A percentile compares a stretch with the other conserved stretches of the same genome.
phyloP scores from a whole-genome alignment of 2,888 invertebrate species.

The Nymphalis polychloros region DNA sequence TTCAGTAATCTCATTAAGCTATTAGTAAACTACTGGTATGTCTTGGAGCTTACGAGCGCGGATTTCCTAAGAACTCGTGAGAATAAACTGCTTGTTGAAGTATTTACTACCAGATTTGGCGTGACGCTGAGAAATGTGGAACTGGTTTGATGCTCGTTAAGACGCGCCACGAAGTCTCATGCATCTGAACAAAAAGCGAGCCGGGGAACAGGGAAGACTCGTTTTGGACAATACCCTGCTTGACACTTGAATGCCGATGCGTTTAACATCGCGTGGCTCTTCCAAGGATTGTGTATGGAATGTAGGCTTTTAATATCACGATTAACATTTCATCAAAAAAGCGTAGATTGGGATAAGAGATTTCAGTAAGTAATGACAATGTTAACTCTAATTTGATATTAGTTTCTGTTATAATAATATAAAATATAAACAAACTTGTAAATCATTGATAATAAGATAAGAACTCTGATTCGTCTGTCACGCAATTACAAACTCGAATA shows the following conservation, averaged over 20 bases:
- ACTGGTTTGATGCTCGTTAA: slow-evolving; percentile 76
- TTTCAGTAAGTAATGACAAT: background rate
- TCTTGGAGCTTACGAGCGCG: slow-evolving; percentile 2
- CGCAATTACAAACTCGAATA: too few species aligned
- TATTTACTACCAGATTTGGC: slow-evolving; percentile 72
- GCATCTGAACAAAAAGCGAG: slow-evolving; percentile 70
- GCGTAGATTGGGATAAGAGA: background rate
- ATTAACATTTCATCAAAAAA: slow-evolving; percentile 23
- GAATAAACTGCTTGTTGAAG: slow-evolving; percentile 58
- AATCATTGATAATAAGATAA: too few species aligned
- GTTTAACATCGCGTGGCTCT: slow-evolving; percentile 51
- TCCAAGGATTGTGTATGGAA: slow-evolving; percentile 38
- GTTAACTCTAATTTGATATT: too few species aligned
- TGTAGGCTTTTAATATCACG: slow-evolving; percentile 39
- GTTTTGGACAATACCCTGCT: slow-evolving; percentile 72
- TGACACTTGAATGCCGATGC: slow-evolving; percentile 74
- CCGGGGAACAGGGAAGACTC: slow-evolving; percentile 61
- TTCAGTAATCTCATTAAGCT: slow-evolving; percentile 18
- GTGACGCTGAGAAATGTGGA: slow-evolving; percentile 68
- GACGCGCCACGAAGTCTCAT: slow-evolving; percentile 75
- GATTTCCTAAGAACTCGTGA: slow-evolving; percentile 49
- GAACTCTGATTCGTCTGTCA: too few species aligned
- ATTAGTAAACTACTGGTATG: slow-evolving; percentile 10
- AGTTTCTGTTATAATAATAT: too few species aligned
- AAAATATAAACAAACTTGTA: too few species aligned